Evolutionary conservation across 2,113 vertebrate species (phyloP).

Genomic region (Cepphus grylle): DNA sequence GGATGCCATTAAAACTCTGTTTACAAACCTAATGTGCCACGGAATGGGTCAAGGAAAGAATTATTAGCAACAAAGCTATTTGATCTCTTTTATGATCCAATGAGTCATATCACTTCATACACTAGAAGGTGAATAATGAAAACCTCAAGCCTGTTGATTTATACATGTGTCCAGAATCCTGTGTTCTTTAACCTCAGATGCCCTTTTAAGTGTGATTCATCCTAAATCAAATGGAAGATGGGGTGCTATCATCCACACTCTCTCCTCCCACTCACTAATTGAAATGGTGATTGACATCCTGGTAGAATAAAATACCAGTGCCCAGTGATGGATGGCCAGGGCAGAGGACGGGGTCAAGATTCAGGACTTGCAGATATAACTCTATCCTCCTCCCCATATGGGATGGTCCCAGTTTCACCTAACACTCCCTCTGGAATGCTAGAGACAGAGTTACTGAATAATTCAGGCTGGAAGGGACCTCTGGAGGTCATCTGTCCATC

Average conservation of each 20-base stretch:
- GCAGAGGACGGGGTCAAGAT: conserved; percentile 45
- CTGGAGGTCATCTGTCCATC: conserved; percentile 54
- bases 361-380: conserved; percentile 2
- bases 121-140: conserved; percentile 75
- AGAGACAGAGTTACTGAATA: conserved; percentile 36
- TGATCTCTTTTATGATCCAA: conserved; percentile 79
- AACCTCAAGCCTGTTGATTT: conserved; percentile 74
- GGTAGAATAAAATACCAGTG: conserved; percentile 60
- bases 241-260: conserved; percentile 53
- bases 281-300: conserved; percentile 61
- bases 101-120: conserved; percentile 74
- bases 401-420: conserved; percentile 43
- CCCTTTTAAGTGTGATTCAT: conserved; percentile 72
- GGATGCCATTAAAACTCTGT: conserved; percentile 79
- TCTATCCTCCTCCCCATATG: conserved; percentile 21
- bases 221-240: conserved; percentile 72
- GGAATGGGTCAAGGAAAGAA: conserved; percentile 77
- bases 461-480: conserved; percentile 47
- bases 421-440: conserved; percentile 56
- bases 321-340: conserved; percentile 45
- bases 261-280: conserved; percentile 61
- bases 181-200: conserved; percentile 77
- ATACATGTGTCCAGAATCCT: conserved; percentile 70
- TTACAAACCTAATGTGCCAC: conserved; percentile 78
- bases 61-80: conserved; percentile 79